Conservation (phyloP, 2,888 invertebrate species). For the Orthosia gothica region DNA sequence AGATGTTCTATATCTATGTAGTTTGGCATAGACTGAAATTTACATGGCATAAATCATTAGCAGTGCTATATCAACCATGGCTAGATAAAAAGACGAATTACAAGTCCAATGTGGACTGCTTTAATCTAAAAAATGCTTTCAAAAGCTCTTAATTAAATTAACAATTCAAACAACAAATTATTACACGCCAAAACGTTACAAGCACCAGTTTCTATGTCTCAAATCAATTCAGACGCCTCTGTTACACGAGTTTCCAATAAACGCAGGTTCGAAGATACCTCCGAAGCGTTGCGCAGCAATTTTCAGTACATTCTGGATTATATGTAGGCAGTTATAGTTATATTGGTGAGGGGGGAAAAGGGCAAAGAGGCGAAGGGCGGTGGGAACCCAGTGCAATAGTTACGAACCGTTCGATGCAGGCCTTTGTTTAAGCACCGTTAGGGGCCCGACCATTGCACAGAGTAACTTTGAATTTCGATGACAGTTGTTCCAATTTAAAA, state of each 20-base stretch:
- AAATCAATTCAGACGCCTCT: slow-evolving; percentile 9
- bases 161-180: not conserved
- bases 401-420: slow-evolving; percentile 78
- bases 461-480: slow-evolving; percentile 9
- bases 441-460: slow-evolving; percentile 50
- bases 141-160: not conserved
- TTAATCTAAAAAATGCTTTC: no score
- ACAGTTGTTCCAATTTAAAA: slow-evolving; percentile 31
- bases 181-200: not conserved
- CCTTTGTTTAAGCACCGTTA: slow-evolving; percentile 80
- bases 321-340: slow-evolving; percentile 32
- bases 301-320: slow-evolving; percentile 52
- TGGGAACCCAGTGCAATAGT: slow-evolving; percentile 73
- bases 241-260: slow-evolving; percentile 31
- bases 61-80: not conserved
- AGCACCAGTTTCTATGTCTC: not conserved
- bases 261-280: slow-evolving; percentile 17
- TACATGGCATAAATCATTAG: not conserved
- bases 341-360: slow-evolving; percentile 40
- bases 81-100: no score
- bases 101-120: not conserved
- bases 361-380: slow-evolving; percentile 52
- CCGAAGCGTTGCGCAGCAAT: slow-evolving; percentile 48
- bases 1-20: not conserved
- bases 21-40: not conserved